Evolutionary conservation across 2,888 invertebrate species (phyloP).

Genomic region (Melieria picta): DNA sequence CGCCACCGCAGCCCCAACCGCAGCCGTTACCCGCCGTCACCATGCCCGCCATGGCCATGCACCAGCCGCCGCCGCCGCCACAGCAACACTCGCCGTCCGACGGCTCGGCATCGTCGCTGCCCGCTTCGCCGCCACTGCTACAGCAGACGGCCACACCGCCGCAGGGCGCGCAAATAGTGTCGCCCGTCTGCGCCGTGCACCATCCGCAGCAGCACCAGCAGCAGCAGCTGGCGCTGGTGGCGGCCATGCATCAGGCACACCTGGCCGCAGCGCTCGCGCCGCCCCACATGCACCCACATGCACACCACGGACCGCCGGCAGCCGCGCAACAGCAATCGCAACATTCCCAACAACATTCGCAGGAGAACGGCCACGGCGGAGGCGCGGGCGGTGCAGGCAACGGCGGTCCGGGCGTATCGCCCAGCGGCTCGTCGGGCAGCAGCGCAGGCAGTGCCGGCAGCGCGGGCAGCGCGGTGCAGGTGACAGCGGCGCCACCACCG

Average conservation of each 20-base stretch:
- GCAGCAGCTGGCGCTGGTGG: slow-evolving; percentile 61
- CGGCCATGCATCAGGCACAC: slow-evolving; percentile 61
- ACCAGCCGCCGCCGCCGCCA: slow-evolving; percentile 44
- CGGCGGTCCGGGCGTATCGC: slow-evolving; percentile 48
- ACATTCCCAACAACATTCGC: slow-evolving; percentile 42
- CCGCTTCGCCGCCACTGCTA: slow-evolving; percentile 61
- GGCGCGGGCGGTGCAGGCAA: slow-evolving; percentile 45
- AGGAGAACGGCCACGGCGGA: slow-evolving; percentile 52
- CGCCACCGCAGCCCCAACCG: slow-evolving; percentile 36
- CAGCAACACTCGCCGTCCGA: slow-evolving; percentile 59
- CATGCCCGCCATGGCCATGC: slow-evolving; percentile 39
- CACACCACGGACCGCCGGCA: slow-evolving; percentile 43
- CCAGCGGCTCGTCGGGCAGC: slow-evolving; percentile 50
- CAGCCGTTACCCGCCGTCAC: slow-evolving; percentile 41
- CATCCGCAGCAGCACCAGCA: slow-evolving; percentile 60
- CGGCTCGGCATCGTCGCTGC: slow-evolving; percentile 56
- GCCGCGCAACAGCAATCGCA: slow-evolving; percentile 42
- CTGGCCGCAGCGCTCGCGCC: slow-evolving; percentile 44
- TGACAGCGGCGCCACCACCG: slow-evolving; percentile 53
- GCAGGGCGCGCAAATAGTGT: slow-evolving; percentile 60
- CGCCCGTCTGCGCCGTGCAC: slow-evolving; percentile 58
- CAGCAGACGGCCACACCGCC: slow-evolving; percentile 60
- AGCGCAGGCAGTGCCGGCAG: slow-evolving; percentile 50
- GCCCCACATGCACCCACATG: slow-evolving; percentile 45
- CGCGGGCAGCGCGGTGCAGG: slow-evolving; percentile 45